These are phyloP conservation scores for Misgurnus anguillicaudatus DNA, from an alignment of 2,113 vertebrate species.

Conservation along the genomic window DNA sequence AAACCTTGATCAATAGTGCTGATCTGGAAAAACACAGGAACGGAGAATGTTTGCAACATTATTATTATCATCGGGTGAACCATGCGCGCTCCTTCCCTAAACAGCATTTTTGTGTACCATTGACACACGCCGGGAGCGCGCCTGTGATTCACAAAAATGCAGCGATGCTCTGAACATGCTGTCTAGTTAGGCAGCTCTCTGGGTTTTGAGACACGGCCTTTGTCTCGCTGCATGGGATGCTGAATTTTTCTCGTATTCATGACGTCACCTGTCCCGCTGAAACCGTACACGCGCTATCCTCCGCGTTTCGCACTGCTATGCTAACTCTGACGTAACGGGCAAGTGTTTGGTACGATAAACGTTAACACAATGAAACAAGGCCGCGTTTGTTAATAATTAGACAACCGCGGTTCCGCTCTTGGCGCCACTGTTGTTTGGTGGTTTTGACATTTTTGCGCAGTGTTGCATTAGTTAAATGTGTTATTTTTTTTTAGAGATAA, in stretches of 20 bases:
- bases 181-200: neutral
- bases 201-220: slow-evolving; percentile 2
- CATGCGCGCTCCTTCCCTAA: neutral
- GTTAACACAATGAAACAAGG: slow-evolving; percentile 9
- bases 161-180: neutral
- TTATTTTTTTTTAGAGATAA: neutral
- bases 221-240: slow-evolving; percentile 45
- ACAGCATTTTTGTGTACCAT: neutral
- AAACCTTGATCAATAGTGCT: neutral
- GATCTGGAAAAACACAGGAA: neutral
- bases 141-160: neutral
- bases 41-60: slow-evolving; percentile 7
- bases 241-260: slow-evolving; percentile 41
- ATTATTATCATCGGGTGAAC: slow-evolving; percentile 7
- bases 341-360: neutral
- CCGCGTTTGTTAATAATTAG: slow-evolving; percentile 6
- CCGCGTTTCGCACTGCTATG: neutral
- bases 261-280: slow-evolving; percentile 40
- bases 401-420: slow-evolving; percentile 13
- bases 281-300: slow-evolving; percentile 1
- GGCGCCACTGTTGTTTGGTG: slow-evolving; percentile 1
- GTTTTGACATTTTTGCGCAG: neutral
- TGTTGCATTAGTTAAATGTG: slow-evolving; percentile 6
- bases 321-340: slow-evolving; percentile 11
- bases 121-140: neutral